Percentiles rank a stretch among this genome's conserved stretches.
Evolutionary conservation across 2,797 vertebrate species (phyloP).

Genomic region (Scolopax rusticola): DNA sequence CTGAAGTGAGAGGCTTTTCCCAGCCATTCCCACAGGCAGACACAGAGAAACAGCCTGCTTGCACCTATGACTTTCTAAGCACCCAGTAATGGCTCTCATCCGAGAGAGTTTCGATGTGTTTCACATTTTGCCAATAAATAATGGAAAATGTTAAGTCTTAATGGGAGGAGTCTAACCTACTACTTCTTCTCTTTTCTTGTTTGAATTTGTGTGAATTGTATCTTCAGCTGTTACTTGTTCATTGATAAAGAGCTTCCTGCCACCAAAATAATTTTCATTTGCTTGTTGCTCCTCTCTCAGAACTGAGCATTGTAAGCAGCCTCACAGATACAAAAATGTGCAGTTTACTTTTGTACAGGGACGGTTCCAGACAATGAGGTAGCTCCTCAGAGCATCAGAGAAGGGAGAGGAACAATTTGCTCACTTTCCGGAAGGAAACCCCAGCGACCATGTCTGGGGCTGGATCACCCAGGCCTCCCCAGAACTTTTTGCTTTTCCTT

Average conservation of each 20-base stretch:
- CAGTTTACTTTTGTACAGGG: not conserved
- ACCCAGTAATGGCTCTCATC: not conserved
- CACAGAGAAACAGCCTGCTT: rapidly evolving
- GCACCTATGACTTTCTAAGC: not conserved
- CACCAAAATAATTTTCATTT: not conserved
- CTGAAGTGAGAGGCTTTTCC: not conserved
- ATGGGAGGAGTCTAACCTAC: not conserved
- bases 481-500: not conserved
- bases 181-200: not conserved
- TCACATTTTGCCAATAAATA: not conserved
- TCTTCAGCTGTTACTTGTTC: not conserved
- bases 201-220: not conserved
- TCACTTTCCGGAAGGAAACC: not conserved
- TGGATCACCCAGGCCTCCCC: not conserved
- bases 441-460: rapidly evolving
- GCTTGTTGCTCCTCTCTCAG: not conserved
- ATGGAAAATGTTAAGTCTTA: not conserved
- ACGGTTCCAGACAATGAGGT: not conserved
- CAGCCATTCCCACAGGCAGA: not conserved
- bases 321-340: not conserved
- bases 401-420: rapidly evolving
- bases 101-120: not conserved
- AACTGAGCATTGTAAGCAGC: not conserved
- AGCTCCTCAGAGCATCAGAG: not conserved
- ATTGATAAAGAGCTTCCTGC: not conserved